Percentiles rank a stretch among this genome's conserved stretches.
Conservation (phyloP, 2,888 invertebrate species). For the Mythimna impura region DNA sequence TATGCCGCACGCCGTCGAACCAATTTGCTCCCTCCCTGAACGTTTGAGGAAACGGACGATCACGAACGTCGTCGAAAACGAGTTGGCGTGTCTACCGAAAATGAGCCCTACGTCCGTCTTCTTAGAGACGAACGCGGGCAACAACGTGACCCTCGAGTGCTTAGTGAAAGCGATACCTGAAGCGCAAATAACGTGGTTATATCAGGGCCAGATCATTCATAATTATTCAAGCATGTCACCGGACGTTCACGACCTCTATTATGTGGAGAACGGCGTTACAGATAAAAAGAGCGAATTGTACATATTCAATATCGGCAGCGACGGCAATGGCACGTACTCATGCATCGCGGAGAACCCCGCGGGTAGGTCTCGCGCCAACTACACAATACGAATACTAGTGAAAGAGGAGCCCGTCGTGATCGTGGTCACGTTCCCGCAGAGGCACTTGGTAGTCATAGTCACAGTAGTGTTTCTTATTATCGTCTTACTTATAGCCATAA, state of each 20-base stretch:
- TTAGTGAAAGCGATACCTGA: constrained; percentile 95
- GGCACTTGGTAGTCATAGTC: constrained; percentile 93
- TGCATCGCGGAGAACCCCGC: constrained; percentile 97
- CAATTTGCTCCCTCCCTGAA: constrained; percentile 93
- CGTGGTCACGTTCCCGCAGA: constrained; percentile 92
- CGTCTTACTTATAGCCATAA: constrained; percentile 92
- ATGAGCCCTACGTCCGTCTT: constrained; percentile 94
- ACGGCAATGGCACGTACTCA: constrained; percentile 96
- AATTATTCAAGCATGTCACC: constrained; percentile 93
- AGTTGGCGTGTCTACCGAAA: constrained; percentile 95
- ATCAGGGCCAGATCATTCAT: constrained; percentile 94
- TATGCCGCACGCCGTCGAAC: constrained; percentile 94
- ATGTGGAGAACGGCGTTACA: constrained; percentile 93
- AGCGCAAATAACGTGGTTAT: constrained; percentile 95
- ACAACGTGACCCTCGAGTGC: constrained; percentile 95
- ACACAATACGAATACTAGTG: constrained; percentile 94
- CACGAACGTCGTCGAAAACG: constrained; percentile 92
- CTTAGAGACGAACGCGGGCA: constrained; percentile 94
- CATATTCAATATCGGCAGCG: constrained; percentile 94
- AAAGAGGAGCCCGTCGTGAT: constrained; percentile 93
- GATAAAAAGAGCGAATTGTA: constrained; percentile 95
- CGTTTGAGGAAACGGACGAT: constrained; percentile 92
- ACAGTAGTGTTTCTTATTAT: constrained; percentile 92
- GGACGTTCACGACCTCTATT: constrained; percentile 93
- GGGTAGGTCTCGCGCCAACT: constrained; percentile 94